phyloP scores from a whole-genome alignment of 2,113 vertebrate genomes.

The Phasianus colchicus region DNA sequence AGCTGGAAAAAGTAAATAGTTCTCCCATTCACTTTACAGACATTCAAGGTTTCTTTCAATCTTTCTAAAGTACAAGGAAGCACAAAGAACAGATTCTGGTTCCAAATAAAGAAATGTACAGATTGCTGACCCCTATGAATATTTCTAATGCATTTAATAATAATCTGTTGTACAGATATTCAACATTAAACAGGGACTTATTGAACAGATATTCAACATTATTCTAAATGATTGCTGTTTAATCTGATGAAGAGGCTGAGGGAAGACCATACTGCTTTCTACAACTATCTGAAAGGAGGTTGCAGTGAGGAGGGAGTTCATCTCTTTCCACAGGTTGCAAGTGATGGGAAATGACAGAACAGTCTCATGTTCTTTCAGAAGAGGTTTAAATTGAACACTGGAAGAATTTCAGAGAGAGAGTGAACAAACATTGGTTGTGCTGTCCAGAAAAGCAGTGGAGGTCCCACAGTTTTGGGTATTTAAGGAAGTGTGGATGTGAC shows the following conservation, averaged over 20 bases:
- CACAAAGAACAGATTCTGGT: neutral
- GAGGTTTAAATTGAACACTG: neutral
- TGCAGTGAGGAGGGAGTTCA: neutral
- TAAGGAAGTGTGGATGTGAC: no score
- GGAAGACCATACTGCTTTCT: no score
- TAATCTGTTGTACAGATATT: neutral
- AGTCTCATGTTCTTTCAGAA: neutral
- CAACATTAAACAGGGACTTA: neutral
- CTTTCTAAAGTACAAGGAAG: neutral
- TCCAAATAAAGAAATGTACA: neutral
- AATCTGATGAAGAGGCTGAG: neutral
- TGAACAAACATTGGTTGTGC: no score
- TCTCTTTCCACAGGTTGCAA: neutral
- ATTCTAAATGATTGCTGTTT: neutral
- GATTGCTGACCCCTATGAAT: neutral
- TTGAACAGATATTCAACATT: neutral
- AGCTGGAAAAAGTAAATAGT: neutral
- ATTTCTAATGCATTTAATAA: neutral
- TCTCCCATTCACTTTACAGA: neutral
- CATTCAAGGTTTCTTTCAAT: neutral
- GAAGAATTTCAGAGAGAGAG: neutral
- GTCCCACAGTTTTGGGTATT: no score
- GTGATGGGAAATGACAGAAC: neutral
- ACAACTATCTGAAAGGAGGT: neutral
- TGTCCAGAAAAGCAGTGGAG: no score